phyloP scores from a whole-genome alignment of 2,888 invertebrate species.

The Vesta saturnalis region DNA sequence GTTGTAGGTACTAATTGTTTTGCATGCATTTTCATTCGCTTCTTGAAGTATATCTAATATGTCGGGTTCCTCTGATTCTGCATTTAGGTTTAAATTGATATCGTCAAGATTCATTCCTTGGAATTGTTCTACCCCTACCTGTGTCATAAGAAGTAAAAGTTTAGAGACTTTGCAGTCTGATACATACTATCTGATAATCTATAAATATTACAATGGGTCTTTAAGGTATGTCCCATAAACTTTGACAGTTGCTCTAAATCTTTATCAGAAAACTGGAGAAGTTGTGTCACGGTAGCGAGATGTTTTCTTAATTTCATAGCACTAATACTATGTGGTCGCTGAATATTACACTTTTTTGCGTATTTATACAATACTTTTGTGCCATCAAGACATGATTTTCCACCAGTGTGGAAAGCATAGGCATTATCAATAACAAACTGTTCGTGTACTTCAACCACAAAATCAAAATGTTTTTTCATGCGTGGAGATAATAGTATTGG shows the following conservation, averaged over 20 bases:
- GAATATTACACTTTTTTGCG: slow-evolving; percentile 30
- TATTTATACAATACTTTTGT: slow-evolving; percentile 39
- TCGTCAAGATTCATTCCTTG: slow-evolving; percentile 18
- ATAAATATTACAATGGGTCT: slow-evolving; percentile 7
- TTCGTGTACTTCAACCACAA: slow-evolving; percentile 22
- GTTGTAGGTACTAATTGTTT: no score
- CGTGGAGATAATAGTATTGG: slow-evolving; percentile 35
- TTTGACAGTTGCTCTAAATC: slow-evolving; percentile 6
- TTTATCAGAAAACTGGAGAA: slow-evolving; percentile 3
- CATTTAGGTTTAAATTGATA: slow-evolving; percentile 25
- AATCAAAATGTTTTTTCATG: slow-evolving; percentile 39
- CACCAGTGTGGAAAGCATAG: slow-evolving; percentile 33
- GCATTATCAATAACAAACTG: slow-evolving; percentile 30
- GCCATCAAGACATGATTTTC: slow-evolving; percentile 34
- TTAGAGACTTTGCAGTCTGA: slow-evolving; percentile 19
- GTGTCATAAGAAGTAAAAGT: slow-evolving; percentile 14
- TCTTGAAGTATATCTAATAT: no score
- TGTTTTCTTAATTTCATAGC: slow-evolving; percentile 40
- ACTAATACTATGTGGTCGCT: slow-evolving; percentile 24
- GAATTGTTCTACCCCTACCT: slow-evolving; percentile 18
- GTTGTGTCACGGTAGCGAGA: slow-evolving; percentile 28
- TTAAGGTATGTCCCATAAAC: slow-evolving; percentile 18
- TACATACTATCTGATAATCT: slow-evolving; percentile 4
- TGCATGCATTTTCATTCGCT: no score
- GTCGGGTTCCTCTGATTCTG: no score